Evolutionary conservation across 2,797 vertebrate species (phyloP).

Genomic region (Cynodonichthys magdalenae): DNA sequence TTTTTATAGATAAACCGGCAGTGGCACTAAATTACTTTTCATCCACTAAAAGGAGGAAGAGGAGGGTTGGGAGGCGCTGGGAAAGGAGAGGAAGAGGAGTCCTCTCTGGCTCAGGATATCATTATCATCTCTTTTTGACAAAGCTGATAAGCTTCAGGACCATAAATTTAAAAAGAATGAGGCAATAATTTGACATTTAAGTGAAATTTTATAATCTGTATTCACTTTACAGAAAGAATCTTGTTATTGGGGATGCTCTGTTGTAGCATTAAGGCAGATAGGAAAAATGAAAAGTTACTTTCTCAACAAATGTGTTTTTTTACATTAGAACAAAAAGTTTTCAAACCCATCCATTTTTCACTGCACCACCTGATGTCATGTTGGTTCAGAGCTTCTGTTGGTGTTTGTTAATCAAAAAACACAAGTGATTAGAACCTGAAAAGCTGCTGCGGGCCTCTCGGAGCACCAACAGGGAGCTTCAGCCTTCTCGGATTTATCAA

Average conservation of each 20-base stretch:
- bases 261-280: slow-evolving; percentile 18
- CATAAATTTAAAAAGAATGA: slow-evolving; percentile 46
- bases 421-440: slow-evolving; percentile 27
- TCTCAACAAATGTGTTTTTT: slow-evolving; percentile 1
- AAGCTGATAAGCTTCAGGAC: slow-evolving; percentile 31
- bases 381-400: slow-evolving; percentile 16
- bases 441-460: slow-evolving; percentile 7
- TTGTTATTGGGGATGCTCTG: slow-evolving; percentile 20
- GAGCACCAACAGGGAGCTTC: slow-evolving; percentile 14
- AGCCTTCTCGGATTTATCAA: slow-evolving; percentile 28
- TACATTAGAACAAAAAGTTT: slow-evolving; percentile 17
- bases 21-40: slow-evolving; percentile 53
- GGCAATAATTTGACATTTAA: slow-evolving; percentile 51
- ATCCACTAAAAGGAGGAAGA: slow-evolving; percentile 1
- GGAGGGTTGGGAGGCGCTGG: not conserved
- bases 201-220: slow-evolving; percentile 49
- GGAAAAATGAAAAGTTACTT: slow-evolving; percentile 28
- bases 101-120: slow-evolving; percentile 36
- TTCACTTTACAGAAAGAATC: slow-evolving; percentile 6
- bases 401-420: slow-evolving; percentile 35
- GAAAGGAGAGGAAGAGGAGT: slow-evolving; percentile 19
- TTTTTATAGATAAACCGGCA: slow-evolving; percentile 49
- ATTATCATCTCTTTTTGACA: slow-evolving; percentile 12
- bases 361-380: slow-evolving; percentile 5
- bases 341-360: slow-evolving; percentile 13